Evolutionary conservation across 2,797 vertebrate genomes (phyloP).

Genomic region (Clarias fuscus): DNA sequence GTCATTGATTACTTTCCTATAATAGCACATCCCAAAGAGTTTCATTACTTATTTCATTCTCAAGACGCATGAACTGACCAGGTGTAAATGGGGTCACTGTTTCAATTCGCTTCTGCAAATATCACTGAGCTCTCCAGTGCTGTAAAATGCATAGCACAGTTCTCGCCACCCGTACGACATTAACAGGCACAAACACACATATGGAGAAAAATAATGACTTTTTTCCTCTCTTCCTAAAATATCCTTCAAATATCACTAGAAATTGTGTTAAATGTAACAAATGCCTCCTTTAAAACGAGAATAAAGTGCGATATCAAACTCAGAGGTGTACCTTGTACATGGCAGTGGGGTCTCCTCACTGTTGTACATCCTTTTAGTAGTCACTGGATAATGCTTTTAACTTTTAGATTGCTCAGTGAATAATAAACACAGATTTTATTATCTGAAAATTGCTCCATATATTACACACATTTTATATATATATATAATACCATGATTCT

Average conservation of each 20-base stretch:
- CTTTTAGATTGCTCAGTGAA: neutral
- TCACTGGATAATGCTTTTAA: neutral
- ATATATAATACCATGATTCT: neutral
- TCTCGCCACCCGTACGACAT: neutral
- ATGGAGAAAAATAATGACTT: neutral
- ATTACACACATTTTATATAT: no score
- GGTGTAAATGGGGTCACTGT: neutral
- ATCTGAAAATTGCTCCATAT: no score
- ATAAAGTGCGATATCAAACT: neutral
- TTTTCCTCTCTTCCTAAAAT: neutral
- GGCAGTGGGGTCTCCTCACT: no score
- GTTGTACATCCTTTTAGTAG: neutral
- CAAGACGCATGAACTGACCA: neutral
- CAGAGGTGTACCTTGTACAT: neutral
- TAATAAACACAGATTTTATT: neutral
- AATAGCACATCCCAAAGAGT: neutral
- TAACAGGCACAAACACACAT: neutral
- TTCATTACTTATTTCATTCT: neutral
- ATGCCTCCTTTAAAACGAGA: neutral
- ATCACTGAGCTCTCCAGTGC: neutral
- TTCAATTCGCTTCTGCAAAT: conserved; percentile 1
- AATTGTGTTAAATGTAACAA: neutral
- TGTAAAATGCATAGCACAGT: neutral
- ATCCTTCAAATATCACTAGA: no score
- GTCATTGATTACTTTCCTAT: neutral